These are phyloP conservation scores for Podarcis cretensis DNA, from an alignment of 2,113 vertebrate genomes.

Conservation along the genomic window DNA sequence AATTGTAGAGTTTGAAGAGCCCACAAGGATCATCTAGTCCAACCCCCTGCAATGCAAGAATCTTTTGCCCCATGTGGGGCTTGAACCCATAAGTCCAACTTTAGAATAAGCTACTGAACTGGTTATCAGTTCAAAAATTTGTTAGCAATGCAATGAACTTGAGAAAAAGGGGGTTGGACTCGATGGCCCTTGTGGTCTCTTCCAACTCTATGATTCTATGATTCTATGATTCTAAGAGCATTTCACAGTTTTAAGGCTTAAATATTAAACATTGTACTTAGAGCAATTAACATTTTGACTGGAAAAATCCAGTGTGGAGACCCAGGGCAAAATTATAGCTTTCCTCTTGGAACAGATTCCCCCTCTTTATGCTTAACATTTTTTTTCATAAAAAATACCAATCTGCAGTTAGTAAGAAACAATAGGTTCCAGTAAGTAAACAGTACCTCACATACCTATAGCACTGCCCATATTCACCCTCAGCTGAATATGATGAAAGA, in stretches of 20 bases:
- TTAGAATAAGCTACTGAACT: conserved; percentile 62
- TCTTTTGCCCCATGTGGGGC: too few species aligned
- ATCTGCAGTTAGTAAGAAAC: not conserved
- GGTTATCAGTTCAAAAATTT: conserved; percentile 44
- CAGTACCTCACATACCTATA: not conserved
- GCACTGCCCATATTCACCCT: not conserved
- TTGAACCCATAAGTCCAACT: conserved; percentile 7
- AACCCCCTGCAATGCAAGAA: too few species aligned
- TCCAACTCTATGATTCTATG: too few species aligned
- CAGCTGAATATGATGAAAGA: not conserved
- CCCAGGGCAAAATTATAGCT: conserved; percentile 6
- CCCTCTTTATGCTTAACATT: not conserved
- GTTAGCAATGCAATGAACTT: conserved; percentile 63
- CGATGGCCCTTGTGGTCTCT: too few species aligned
- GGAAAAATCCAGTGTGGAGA: conserved; percentile 34
- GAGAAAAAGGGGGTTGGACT: too few species aligned
- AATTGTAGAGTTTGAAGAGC: too few species aligned
- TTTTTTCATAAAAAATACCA: not conserved
- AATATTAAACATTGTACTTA: conserved; percentile 64
- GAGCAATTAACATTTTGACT: conserved; percentile 44
- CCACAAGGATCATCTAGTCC: too few species aligned
- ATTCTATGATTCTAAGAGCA: too few species aligned
- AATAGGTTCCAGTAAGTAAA: not conserved
- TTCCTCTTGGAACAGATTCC: conserved; percentile 12
- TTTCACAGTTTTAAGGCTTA: conserved; percentile 56